Evolutionary conservation across 2,797 vertebrate genomes (phyloP), one percentile per base, ranked within the genome.

Genomic region (Dendrocincla tyrannina): DNA sequence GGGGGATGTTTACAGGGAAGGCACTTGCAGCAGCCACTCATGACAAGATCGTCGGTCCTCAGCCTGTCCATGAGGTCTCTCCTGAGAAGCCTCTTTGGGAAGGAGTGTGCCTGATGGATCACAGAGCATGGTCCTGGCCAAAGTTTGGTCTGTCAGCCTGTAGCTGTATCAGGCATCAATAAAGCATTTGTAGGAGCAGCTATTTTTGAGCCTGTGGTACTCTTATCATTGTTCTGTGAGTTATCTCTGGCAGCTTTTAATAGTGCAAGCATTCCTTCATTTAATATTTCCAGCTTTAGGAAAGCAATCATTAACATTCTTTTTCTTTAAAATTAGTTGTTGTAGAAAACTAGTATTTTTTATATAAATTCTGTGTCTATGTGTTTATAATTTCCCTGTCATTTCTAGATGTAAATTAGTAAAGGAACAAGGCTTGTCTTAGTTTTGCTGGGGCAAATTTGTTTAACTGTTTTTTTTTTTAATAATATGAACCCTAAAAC

Each of bases 231-330:
- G 35, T 33, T 73, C 67, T 68, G 20, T 35, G 55, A 75, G 37
- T 84, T 95, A 52, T 84, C 67, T 86, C 59, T 95, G 67, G 33
- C 55, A 95, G 30, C 79, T 79, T 86, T 91, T 76, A 70, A 58
- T 39, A 33, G 62, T 35, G 30, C 30, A 73, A 49, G 17, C 20
- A n/a, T 82, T 86, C 39, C n/a, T 85, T 84, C 83, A 27, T 49
- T n/a, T 42, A 50, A 53, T 16, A 72, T 79, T 87, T 90, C 52
- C 32, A 64, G 24, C 86, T 91, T 85, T 53, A 84, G 75, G 59
- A 70, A 44, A 76, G 22, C 30, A 88, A 73, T 80, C 50, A 24
- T 72, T 63, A 91, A 28, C 39, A 60, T 66, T 53, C 4, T 88
- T 89, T 91, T 63, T 67, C 49, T 93, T 91, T 76, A 49, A 73